These are phyloP conservation scores for Ormyrus thymus DNA, from an alignment of 2,888 invertebrate species.

Conservation along the genomic window DNA sequence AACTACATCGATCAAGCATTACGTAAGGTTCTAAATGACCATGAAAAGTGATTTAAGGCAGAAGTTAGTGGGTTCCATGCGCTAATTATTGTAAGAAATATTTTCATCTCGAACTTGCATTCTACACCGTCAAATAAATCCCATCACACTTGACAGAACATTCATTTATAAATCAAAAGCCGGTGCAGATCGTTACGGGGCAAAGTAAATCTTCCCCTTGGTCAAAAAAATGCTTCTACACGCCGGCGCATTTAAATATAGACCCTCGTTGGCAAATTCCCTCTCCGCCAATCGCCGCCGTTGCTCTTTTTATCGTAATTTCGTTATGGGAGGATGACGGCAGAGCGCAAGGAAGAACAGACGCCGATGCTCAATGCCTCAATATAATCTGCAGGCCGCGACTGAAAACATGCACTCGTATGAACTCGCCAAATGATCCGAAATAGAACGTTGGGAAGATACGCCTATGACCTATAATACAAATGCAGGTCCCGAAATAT, in stretches of 20 bases:
- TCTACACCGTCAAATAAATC: background rate
- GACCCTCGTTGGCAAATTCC: no score
- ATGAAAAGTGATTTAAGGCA: slow-evolving; percentile 10
- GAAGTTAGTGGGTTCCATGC: background rate
- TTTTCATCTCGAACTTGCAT: background rate
- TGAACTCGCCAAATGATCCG: slow-evolving; percentile 45
- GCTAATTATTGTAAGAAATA: background rate
- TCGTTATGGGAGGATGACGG: slow-evolving; percentile 12
- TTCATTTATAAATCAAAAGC: no score
- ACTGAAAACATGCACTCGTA: slow-evolving; percentile 47
- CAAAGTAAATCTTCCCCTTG: no score
- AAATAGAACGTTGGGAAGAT: slow-evolving; percentile 48
- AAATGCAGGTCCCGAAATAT: slow-evolving; percentile 34
- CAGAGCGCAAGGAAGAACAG: slow-evolving; percentile 26
- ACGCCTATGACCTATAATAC: slow-evolving; percentile 45
- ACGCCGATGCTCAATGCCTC: slow-evolving; percentile 35
- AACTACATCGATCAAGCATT: slow-evolving; percentile 5
- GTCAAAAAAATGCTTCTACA: no score
- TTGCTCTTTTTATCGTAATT: slow-evolving; percentile 23
- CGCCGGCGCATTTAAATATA: no score
- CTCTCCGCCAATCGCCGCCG: background rate
- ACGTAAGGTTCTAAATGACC: background rate
- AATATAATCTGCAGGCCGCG: slow-evolving; percentile 33
- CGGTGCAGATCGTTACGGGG: no score
- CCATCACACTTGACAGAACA: no score